These are phyloP conservation scores for Perodicticus potto DNA, from an alignment of 2,797 vertebrate species.

Conservation along the genomic window DNA sequence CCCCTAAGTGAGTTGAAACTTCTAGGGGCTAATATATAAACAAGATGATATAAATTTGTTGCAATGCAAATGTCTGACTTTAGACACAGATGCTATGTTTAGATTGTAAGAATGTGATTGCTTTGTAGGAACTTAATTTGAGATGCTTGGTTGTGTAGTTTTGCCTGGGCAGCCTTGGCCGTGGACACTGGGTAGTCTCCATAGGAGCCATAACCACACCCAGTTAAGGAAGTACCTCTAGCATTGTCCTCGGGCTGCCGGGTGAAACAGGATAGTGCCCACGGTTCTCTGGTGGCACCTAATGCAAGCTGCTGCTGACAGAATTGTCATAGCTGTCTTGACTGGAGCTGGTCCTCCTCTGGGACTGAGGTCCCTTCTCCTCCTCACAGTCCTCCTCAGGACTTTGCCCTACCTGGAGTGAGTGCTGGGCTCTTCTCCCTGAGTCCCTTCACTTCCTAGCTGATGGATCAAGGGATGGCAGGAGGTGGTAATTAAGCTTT, in stretches of 20 bases:
- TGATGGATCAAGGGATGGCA: background rate
- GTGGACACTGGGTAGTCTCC: background rate
- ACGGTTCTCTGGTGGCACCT: background rate
- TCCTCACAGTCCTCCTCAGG: no score
- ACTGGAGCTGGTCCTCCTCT: rapidly evolving
- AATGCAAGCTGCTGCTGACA: background rate
- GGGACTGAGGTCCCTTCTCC: background rate
- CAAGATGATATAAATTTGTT: background rate
- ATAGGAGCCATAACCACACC: background rate
- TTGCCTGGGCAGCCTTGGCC: background rate
- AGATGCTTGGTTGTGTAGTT: background rate
- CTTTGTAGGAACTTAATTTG: background rate
- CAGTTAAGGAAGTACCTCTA: background rate
- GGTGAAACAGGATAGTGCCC: background rate
- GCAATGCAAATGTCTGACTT: background rate
- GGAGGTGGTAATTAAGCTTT: background rate
- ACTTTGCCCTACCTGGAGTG: background rate
- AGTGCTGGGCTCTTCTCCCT: background rate
- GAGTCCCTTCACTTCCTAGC: background rate
- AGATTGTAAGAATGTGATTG: background rate
- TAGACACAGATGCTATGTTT: background rate
- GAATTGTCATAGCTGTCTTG: background rate
- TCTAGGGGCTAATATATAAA: background rate
- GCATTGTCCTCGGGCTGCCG: background rate
- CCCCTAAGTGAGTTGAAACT: background rate